These are phyloP conservation scores for Trissonchulus sp. DNA, from an alignment of 2,888 invertebrate genomes.

Conservation along the genomic window DNA sequence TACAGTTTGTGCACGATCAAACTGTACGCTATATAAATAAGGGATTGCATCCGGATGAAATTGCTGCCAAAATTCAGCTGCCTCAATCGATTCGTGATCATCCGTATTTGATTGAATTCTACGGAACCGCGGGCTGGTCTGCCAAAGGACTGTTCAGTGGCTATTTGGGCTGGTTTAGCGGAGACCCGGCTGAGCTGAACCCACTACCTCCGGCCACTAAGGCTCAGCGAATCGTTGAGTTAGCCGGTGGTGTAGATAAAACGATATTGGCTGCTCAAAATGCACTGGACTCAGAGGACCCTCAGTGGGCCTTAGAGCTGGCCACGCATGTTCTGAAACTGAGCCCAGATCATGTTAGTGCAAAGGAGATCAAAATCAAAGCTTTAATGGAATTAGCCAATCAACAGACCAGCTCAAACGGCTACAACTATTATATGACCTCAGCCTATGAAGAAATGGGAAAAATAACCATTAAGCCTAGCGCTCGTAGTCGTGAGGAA, in stretches of 20 bases:
- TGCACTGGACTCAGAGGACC: neutral
- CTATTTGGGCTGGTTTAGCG: constrained; percentile 31
- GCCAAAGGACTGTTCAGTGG: constrained; percentile 42
- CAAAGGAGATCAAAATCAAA: constrained; percentile 5
- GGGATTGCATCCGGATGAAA: constrained; percentile 48
- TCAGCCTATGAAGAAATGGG: neutral
- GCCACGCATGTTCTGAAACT: neutral
- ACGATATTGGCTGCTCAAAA: neutral
- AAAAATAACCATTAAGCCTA: neutral
- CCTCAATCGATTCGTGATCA: constrained; percentile 41
- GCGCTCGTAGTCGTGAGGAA: neutral
- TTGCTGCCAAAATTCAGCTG: constrained; percentile 42
- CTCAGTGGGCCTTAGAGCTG: constrained; percentile 13
- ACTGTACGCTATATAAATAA: constrained; percentile 47
- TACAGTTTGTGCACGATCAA: constrained; percentile 50
- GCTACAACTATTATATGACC: constrained; percentile 18
- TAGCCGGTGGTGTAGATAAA: constrained; percentile 1
- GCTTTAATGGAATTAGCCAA: neutral
- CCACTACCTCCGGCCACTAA: neutral
- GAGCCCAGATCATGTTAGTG: neutral
- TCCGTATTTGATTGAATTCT: constrained; percentile 46
- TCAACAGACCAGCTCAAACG: constrained; percentile 2
- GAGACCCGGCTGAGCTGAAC: constrained; percentile 2
- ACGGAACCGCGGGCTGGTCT: constrained; percentile 49
- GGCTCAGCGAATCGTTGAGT: neutral